These are phyloP conservation scores for Lissocephala sabroskyi DNA, from an alignment of 2,888 invertebrate species.

Conservation along the genomic window DNA sequence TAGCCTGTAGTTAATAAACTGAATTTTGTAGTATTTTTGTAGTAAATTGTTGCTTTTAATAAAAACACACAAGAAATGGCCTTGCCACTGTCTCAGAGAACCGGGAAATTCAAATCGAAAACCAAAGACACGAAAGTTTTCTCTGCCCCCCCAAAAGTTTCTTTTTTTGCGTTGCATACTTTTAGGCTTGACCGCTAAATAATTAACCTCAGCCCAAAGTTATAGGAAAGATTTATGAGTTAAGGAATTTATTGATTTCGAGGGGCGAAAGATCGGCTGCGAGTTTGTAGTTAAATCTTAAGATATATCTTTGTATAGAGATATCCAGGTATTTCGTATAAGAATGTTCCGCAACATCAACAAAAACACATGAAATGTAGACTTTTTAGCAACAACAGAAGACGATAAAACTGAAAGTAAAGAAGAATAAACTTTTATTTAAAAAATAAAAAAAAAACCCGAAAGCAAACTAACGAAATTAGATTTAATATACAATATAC, in stretches of 20 bases:
- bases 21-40: too few relatives aligned
- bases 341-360: slow-evolving; percentile 60
- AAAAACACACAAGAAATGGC: too few relatives aligned
- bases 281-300: slow-evolving; percentile 30
- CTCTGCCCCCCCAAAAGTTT: too few relatives aligned
- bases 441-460: slow-evolving; percentile 26
- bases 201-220: slow-evolving; percentile 22
- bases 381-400: slow-evolving; percentile 58
- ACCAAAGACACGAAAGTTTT: too few relatives aligned
- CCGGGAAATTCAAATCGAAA: too few relatives aligned
- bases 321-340: slow-evolving; percentile 46
- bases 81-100: too few relatives aligned
- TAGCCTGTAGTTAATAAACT: too few relatives aligned
- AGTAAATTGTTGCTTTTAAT: too few relatives aligned
- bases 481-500: slow-evolving; percentile 39
- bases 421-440: slow-evolving; percentile 31
- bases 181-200: slow-evolving; percentile 18
- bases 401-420: slow-evolving; percentile 63
- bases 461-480: slow-evolving; percentile 32
- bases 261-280: too few relatives aligned
- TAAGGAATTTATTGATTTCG: too few relatives aligned
- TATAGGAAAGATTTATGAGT: too few relatives aligned
- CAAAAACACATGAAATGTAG: slow-evolving; percentile 31
- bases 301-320: background rate
- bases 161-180: slow-evolving; percentile 25